phyloP scores from a whole-genome alignment of 2,113 vertebrate genomes.

The Pheucticus melanocephalus region DNA sequence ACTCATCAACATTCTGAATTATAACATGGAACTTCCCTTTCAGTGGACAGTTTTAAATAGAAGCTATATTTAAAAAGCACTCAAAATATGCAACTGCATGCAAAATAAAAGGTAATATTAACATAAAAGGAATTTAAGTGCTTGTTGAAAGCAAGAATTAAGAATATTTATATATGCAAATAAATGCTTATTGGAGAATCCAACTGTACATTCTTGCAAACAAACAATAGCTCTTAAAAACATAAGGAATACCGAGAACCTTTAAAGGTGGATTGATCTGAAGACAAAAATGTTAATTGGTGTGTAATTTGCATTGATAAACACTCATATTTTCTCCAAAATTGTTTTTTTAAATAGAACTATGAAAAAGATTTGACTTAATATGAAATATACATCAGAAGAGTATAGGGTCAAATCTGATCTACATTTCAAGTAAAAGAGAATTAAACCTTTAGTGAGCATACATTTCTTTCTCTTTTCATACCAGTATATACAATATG shows the following conservation, averaged over 20 bases:
- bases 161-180: background rate
- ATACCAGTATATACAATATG: background rate
- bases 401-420: background rate
- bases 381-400: background rate
- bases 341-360: background rate
- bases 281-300: background rate
- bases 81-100: background rate
- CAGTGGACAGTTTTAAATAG: background rate
- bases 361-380: background rate
- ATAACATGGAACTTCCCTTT: background rate
- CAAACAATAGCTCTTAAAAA: background rate
- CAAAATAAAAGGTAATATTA: background rate
- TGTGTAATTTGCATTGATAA: background rate
- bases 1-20: background rate
- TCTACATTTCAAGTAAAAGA: background rate
- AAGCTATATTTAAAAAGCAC: background rate
- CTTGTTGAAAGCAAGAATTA: background rate
- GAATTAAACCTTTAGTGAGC: background rate
- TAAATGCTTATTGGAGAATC: background rate
- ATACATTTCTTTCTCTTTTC: background rate
- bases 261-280: background rate
- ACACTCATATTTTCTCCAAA: background rate
- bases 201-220: background rate
- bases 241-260: background rate
- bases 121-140: background rate